These are phyloP conservation scores for Ylistrum balloti DNA, from an alignment of 1,140 invertebrate genomes.

Conservation along the genomic window DNA sequence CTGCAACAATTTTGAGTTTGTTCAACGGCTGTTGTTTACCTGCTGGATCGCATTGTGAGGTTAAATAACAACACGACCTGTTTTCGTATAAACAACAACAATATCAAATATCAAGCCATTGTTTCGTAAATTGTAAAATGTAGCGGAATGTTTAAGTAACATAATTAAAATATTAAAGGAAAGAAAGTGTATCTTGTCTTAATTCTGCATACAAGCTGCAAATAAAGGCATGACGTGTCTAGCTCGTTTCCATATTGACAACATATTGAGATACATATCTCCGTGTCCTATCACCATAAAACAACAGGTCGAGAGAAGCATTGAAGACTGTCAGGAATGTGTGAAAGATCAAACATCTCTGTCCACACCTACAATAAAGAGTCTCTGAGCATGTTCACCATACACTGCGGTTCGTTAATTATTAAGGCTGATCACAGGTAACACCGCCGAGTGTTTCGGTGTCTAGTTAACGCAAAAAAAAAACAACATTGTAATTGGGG, in stretches of 20 bases:
- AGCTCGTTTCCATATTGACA: neutral
- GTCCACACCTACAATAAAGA: neutral
- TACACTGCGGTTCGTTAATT: neutral
- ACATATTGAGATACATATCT: neutral
- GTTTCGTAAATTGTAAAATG: too few relatives aligned
- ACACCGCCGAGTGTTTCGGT: neutral
- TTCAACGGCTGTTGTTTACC: too few relatives aligned
- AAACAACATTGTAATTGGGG: neutral
- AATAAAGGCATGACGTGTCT: too few relatives aligned
- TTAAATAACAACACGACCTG: too few relatives aligned
- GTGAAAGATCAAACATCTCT: neutral
- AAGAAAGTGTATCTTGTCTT: too few relatives aligned
- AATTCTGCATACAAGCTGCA: too few relatives aligned
- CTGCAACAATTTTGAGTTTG: too few relatives aligned
- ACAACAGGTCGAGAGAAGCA: neutral
- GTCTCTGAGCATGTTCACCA: neutral
- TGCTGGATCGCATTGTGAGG: too few relatives aligned
- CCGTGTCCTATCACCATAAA: neutral
- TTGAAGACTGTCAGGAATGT: neutral
- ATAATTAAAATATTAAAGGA: too few relatives aligned
- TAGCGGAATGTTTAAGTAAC: too few relatives aligned
- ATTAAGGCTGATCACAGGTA: neutral
- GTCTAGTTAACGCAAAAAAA: neutral
- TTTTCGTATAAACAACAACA: too few relatives aligned
- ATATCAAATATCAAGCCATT: too few relatives aligned